Base-by-base conservation (phyloP, 2,888 invertebrate species). In the Drosophila antonietae region DNA sequence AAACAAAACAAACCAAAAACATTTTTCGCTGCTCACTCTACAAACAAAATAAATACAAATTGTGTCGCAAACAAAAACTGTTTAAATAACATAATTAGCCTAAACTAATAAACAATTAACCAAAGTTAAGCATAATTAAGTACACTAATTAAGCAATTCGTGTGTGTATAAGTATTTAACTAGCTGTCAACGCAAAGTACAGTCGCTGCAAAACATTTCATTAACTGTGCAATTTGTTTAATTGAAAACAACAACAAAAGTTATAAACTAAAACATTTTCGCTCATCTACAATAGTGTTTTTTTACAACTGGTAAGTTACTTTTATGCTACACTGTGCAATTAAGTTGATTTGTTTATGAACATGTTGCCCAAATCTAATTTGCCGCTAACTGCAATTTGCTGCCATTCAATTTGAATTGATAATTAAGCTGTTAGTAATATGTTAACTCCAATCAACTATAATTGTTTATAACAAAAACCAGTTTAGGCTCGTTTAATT, bases 171-270 rank as follows among this genome's bases (percentile, higher is more conserved):
- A n/a, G n/a, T 39, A 41, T 31, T 31, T 31, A 69, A 9, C 39
- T 15, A 7, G 20, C 31, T 33, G 15, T 37, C 41, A 23, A n/a
- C 2, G 8, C 15, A 52, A 68, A 52, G 51, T 68, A 68, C 69
- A 69, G 69, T 68, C 39, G 10, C 35, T 0, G 10, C 69, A 37
- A 68, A 68, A 51, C 57, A 52, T 37, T 37, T 14, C 9, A 20
- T 8, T 18, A 52, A 20, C 9, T n/a, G 9, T 20, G 15, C 35
- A 51, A 51, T 14, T 44, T 44, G 33, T 20, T 43, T 44, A 53
- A 53, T 23, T 15, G 4, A 23, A 18, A 14, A n/a, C 28, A 33
- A n/a, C 14, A 52, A 14, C 49, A 18, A 33, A 33, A 20, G 7
- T 20, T 51, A 18, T 18, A 33, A 51, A 28, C 28, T 15, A 9